Conservation (phyloP, 2,797 vertebrate species). For the Schizopygopsis pylzovi region DNA sequence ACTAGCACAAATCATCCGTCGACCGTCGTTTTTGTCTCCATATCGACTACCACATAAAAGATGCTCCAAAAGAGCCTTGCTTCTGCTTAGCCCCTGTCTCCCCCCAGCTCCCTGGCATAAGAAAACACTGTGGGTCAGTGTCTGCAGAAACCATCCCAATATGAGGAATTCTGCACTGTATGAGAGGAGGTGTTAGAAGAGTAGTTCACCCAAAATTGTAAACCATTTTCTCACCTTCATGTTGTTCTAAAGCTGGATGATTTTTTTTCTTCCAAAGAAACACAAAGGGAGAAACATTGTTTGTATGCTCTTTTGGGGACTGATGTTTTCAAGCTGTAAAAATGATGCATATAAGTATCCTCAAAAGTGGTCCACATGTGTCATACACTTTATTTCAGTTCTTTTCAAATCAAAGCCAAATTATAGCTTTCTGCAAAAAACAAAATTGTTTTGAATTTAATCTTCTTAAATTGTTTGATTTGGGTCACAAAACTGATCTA, state of each 20-base stretch:
- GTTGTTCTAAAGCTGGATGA: not conserved
- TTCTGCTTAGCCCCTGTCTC: slow-evolving; percentile 7
- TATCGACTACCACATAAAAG: slow-evolving; percentile 66
- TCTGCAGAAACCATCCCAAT: slow-evolving; percentile 20
- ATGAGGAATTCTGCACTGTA: slow-evolving; percentile 38
- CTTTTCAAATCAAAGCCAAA: not conserved
- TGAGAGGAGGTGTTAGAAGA: slow-evolving; percentile 27
- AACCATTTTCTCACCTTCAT: not conserved
- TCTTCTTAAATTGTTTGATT: not conserved
- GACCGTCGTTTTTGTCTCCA: slow-evolving; percentile 62
- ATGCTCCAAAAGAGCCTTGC: slow-evolving; percentile 38
- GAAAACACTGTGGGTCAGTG: not conserved
- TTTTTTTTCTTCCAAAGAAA: slow-evolving; percentile 2
- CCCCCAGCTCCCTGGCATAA: slow-evolving; percentile 22
- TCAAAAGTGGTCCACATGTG: not conserved
- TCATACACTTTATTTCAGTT: not conserved
- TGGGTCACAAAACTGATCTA: not conserved
- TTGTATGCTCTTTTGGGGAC: not conserved
- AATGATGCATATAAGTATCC: not conserved
- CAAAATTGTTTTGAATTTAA: not conserved
- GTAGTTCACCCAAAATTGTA: slow-evolving; percentile 49
- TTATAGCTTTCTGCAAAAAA: not conserved
- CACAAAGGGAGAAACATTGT: not conserved
- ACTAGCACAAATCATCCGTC: slow-evolving; percentile 63
- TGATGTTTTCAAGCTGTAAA: not conserved